Base-by-base conservation (phyloP, 2,113 vertebrate species). In the Syrrhaptes paradoxus region DNA sequence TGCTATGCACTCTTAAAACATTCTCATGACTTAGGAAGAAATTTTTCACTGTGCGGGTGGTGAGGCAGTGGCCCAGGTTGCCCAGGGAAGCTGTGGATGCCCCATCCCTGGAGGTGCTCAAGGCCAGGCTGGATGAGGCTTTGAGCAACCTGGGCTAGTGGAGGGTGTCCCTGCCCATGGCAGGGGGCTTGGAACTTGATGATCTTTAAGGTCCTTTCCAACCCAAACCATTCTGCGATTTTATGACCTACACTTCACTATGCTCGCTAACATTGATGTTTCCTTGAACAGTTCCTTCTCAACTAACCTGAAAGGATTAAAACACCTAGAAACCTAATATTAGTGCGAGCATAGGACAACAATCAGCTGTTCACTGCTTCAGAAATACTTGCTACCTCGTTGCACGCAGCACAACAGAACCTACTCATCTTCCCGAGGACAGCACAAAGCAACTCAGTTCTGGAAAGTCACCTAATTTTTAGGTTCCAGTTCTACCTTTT, bases 291-390 rank as follows among this genome's bases (percentile, higher is more conserved):
- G 16, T 4, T 52, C 13, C 17, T 51, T 31, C 36, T 29, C 17
- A 28, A 54, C 10, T 49, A 25, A 65, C 13, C 46, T 9, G 11
- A 51, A 2, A 9, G 4, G 2, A 61, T 19, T 16, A 28, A 14
- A 68, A 31, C 16, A 45, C 4, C 20, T 2, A 12, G 6, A 36
- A 38, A 31, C 4, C 28, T 34, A 1, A 17, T 9, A 66, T 63
- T 9, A 10, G 8, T 24, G 0, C 0, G 31, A 0, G 9, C 54
- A 29, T 2, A 2, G 11, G 6, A 67, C 3, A 1, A n/a, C 1
- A 18, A 61, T 11, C 29, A 19, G 7, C 8, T 55, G 6, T 7
- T 29, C 1, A 3, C 16, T 10, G 16, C 38, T 71, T 45, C 63
- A 28, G 18, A 46, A 71, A 46, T 6, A 45, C 20, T 20, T 28